A percentile compares a stretch with the other conserved stretches of the same genome.
Conservation (phyloP, 2,797 vertebrate species). For the Paratrypauchen microcephalus region DNA sequence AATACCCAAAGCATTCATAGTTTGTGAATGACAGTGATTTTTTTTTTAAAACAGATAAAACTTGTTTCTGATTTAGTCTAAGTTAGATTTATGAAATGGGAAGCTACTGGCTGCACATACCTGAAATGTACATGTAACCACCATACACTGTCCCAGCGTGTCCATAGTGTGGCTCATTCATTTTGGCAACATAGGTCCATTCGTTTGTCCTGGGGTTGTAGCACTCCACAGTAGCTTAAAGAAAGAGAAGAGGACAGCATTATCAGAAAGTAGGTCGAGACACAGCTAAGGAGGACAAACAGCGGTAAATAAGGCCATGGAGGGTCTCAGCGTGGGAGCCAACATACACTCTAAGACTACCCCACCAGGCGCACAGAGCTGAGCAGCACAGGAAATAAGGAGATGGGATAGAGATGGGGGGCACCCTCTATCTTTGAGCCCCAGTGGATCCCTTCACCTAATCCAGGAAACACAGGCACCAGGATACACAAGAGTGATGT, state of each 20-base stretch:
- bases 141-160: conserved; percentile 97
- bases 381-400: conserved; percentile 48
- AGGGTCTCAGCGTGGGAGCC: conserved; percentile 67
- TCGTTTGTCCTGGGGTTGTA: conserved; percentile 98
- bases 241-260: conserved; percentile 46
- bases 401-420: conserved; percentile 23
- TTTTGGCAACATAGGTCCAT: conserved; percentile 98
- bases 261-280: conserved; percentile 72
- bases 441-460: conserved; percentile 23
- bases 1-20: no score
- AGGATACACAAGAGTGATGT: conserved; percentile 19
- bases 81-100: background rate
- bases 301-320: conserved; percentile 72
- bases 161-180: conserved; percentile 97
- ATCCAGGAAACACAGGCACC: conserved; percentile 15
- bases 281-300: conserved; percentile 74
- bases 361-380: conserved; percentile 37
- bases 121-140: conserved; percentile 99
- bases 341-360: conserved; percentile 65
- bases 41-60: no score
- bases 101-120: conserved; percentile 66
- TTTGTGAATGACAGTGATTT: no score
- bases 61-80: background rate
- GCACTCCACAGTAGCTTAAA: conserved; percentile 95
- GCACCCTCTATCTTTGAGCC: conserved; percentile 38